Conservation (phyloP, 2,888 invertebrate genomes). For the Andrena haemorrhoa region DNA sequence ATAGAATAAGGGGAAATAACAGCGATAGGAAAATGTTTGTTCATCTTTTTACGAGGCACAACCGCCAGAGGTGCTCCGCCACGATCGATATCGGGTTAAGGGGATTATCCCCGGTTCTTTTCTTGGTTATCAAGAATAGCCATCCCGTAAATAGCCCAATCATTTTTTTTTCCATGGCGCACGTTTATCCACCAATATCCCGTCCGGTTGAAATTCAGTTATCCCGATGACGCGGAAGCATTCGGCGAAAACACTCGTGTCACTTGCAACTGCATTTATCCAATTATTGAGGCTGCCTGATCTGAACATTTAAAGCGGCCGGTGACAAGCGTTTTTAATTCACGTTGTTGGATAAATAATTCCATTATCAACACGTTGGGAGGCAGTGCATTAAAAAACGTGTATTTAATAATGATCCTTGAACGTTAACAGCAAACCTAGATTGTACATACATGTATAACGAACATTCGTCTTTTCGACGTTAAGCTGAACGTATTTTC, state of each 20-base stretch:
- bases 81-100: constrained; percentile 26
- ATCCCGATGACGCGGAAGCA: neutral
- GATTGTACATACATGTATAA: too few relatives aligned
- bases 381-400: too few relatives aligned
- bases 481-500: too few relatives aligned
- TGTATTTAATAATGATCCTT: too few relatives aligned
- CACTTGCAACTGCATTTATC: constrained; percentile 12
- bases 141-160: neutral
- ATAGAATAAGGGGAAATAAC: constrained; percentile 12
- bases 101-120: neutral
- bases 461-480: too few relatives aligned
- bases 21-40: constrained; percentile 14
- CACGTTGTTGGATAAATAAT: too few relatives aligned
- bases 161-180: neutral
- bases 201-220: neutral
- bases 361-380: too few relatives aligned
- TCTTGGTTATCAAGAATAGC: neutral
- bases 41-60: neutral
- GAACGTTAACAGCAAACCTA: too few relatives aligned
- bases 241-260: neutral
- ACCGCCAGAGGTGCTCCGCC: neutral
- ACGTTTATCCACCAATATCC: neutral
- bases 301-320: neutral
- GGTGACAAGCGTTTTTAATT: too few relatives aligned
- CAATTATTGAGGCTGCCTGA: neutral